Evolutionary conservation across 2,797 vertebrate genomes (phyloP).

Genomic region (Anguilla anguilla): DNA sequence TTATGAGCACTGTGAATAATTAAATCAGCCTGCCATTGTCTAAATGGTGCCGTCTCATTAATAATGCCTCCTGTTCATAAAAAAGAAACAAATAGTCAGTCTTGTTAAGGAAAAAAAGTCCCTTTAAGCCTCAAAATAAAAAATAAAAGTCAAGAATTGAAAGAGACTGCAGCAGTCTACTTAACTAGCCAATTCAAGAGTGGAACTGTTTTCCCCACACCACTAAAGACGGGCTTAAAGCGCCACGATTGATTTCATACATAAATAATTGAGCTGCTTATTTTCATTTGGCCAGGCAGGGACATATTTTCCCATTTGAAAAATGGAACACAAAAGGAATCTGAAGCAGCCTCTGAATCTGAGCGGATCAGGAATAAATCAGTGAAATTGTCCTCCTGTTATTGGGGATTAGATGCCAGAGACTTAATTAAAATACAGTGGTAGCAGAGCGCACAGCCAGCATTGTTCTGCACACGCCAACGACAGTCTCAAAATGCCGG

Average conservation of each 20-base stretch:
- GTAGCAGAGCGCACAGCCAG: not conserved
- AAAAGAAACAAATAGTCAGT: not conserved
- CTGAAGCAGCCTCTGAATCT: not conserved
- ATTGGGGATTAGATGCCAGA: not conserved
- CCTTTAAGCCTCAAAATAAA: not conserved
- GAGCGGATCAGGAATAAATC: not conserved
- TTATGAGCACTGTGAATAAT: not conserved
- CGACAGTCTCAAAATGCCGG: too few relatives aligned
- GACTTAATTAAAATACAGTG: not conserved
- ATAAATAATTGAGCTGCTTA: conserved; percentile 67
- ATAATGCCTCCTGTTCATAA: not conserved
- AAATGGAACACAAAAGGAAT: not conserved
- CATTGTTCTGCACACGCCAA: not conserved
- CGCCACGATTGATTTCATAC: conserved; percentile 62
- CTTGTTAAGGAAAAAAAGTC: not conserved
- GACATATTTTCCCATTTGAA: not conserved
- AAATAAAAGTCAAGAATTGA: not conserved
- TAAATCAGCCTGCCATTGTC: not conserved
- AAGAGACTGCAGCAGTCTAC: not conserved
- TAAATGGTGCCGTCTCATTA: not conserved
- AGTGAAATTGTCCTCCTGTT: not conserved
- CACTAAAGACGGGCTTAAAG: conserved; percentile 57
- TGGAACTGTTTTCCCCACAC: conserved; percentile 56
- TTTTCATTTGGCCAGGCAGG: conserved; percentile 3
- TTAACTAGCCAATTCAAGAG: conserved; percentile 50